Conservation (phyloP, 1,140 invertebrate genomes). For the Brachionus manjavacas region DNA sequence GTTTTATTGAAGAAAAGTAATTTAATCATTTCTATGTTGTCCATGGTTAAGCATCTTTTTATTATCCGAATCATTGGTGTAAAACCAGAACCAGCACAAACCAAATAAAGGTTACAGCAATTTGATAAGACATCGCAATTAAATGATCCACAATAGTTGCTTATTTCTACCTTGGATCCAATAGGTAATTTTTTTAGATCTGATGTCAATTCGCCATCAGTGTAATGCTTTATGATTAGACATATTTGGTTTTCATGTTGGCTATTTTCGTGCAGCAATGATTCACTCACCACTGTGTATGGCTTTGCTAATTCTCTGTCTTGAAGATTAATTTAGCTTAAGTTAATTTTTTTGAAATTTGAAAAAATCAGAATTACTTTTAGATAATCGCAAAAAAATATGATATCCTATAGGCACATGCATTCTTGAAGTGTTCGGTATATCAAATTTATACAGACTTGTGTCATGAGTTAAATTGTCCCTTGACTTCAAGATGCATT, state of each 20-base stretch:
- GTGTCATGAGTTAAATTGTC: slow-evolving; percentile 15
- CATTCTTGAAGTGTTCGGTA: not conserved
- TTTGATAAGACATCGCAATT: not conserved
- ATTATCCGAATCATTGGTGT: slow-evolving; percentile 37
- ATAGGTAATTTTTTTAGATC: not conserved
- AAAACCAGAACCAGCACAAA: slow-evolving; percentile 37
- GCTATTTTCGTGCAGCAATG: not conserved
- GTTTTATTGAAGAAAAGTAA: slow-evolving; percentile 43
- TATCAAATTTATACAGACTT: slow-evolving; percentile 1
- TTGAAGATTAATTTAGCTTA: not conserved
- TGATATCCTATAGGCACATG: slow-evolving; percentile 4
- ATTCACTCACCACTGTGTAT: slow-evolving; percentile 5
- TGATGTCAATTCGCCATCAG: not conserved
- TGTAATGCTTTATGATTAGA: slow-evolving; percentile 26
- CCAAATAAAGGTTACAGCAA: not conserved
- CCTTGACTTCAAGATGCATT: not conserved
- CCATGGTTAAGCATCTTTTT: not conserved
- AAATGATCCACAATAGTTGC: slow-evolving; percentile 17
- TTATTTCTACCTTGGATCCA: slow-evolving; percentile 26
- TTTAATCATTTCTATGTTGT: not conserved
- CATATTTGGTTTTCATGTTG: not conserved
- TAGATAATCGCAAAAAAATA: not conserved
- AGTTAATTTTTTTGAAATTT: too few species aligned
- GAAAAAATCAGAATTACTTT: not conserved
- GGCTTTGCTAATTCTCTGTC: slow-evolving; percentile 29